Base-by-base conservation (phyloP, 1,140 invertebrate species). In the Hyles vespertilio region DNA sequence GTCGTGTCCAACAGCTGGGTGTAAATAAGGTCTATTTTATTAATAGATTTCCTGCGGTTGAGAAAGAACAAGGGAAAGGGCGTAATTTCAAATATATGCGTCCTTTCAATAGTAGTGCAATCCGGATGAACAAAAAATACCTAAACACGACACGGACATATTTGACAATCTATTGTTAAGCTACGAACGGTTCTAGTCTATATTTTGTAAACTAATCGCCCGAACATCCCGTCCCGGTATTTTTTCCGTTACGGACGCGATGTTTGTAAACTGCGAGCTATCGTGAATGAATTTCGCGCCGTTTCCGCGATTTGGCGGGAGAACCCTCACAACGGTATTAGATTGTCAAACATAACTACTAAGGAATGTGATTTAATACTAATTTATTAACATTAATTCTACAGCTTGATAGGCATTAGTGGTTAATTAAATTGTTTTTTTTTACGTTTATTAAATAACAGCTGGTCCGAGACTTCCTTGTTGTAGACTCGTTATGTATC, bases 211-310 rank as follows among this genome's bases (percentile, higher is more conserved):
- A 84, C 79, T 72, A 66, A 71, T 52, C 49, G 61, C 62, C 48
- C 54, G 63, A 57, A 82, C 78, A 78, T 84, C 81, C 81, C 78
- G 81, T 80, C 69, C 56, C 63, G 64, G 66, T 84, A 84, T 84
- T 84, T 84, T 84, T 84, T 84, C 81, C 79, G 77, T 79, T 69
- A 66, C 54, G 65, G 68, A 55, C 67, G 70, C 70, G 71, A 75
- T 84, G 81, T 87, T 87, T 82, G 81, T 87, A 87, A 87, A 87
- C 78, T 65, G 70, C 60, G 58, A 59, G 69, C 65, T 74, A 79
- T 72, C 58, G 73, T 87, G 76, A 87, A 87, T 87, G 84, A 84
- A 87, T 77, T 86, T 84, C 74, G 72, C 77, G 71, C 74, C 67
- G 69, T 83, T 87, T 84, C 81, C 81, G 79, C 69, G 66, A 84